Conservation (phyloP, 1,140 invertebrate genomes). For the Parapsyche elsis region DNA sequence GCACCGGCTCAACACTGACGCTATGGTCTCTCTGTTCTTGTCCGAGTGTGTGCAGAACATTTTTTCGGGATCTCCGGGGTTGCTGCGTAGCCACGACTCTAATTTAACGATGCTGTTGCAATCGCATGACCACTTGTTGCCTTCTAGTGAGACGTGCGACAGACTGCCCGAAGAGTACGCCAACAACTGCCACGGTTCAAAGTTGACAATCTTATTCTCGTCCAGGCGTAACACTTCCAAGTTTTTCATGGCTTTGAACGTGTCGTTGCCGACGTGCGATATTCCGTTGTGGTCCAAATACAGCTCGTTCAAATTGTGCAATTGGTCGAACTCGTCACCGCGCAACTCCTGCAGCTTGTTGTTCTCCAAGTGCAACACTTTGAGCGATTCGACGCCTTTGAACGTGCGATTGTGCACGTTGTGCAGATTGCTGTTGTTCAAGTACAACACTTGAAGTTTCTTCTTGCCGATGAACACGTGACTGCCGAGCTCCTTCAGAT, state of each 20-base stretch:
- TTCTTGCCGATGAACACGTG: constrained; percentile 90
- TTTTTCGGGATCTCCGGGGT: constrained; percentile 71
- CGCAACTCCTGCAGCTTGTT: constrained; percentile 79
- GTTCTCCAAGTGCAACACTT: constrained; percentile 84
- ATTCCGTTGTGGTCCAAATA: constrained; percentile 86
- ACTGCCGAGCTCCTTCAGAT: constrained; percentile 80
- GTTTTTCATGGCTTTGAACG: constrained; percentile 78
- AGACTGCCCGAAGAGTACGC: constrained; percentile 69
- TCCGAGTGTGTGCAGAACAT: constrained; percentile 69
- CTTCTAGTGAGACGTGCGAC: constrained; percentile 72
- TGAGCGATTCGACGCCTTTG: constrained; percentile 79
- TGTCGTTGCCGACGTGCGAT: constrained; percentile 77
- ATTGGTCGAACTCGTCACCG: constrained; percentile 79
- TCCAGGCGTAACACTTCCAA: constrained; percentile 83
- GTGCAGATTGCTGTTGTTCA: constrained; percentile 84
- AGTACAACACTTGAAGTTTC: constrained; percentile 82
- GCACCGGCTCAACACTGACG: constrained; percentile 72
- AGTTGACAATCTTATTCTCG: constrained; percentile 81
- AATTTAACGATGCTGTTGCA: constrained; percentile 74
- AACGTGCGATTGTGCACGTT: constrained; percentile 87
- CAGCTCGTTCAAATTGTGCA: constrained; percentile 81
- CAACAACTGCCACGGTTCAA: constrained; percentile 78
- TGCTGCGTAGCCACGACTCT: constrained; percentile 73
- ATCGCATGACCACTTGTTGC: constrained; percentile 80
- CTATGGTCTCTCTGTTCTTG: constrained; percentile 69